phyloP scores from a whole-genome alignment of 2,888 invertebrate species.

The Nephrotoma appendiculata region DNA sequence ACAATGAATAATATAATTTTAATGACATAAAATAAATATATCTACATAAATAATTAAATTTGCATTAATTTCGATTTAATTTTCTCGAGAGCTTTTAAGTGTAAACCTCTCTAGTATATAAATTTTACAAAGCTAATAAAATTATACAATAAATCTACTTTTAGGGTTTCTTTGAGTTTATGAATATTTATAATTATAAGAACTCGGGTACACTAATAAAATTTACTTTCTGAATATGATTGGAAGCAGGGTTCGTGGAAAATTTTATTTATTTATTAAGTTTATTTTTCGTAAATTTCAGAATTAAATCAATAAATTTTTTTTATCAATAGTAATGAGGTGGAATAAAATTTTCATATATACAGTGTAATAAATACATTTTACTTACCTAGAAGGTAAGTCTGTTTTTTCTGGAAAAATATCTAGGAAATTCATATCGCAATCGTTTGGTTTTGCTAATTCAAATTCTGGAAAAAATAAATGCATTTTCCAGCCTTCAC shows the following conservation, averaged over 20 bases:
- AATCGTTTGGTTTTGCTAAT: constrained; percentile 60
- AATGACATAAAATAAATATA: neutral
- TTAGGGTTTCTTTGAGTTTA: neutral
- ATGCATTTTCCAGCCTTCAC: constrained; percentile 50
- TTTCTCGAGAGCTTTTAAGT: neutral
- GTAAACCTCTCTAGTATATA: neutral
- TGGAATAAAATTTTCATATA: too few species aligned
- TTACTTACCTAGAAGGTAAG: constrained; percentile 36
- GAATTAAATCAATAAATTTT: too few species aligned
- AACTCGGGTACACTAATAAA: neutral
- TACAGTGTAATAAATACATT: neutral
- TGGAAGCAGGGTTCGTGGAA: too few species aligned
- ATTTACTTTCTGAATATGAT: too few species aligned
- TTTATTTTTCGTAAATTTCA: too few species aligned
- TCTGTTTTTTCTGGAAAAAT: constrained; percentile 51
- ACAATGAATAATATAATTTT: too few species aligned
- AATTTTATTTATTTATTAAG: too few species aligned
- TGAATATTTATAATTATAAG: neutral
- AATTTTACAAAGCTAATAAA: neutral
- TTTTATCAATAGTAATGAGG: too few species aligned
- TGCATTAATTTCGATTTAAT: neutral
- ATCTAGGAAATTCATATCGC: constrained; percentile 60
- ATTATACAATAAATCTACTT: neutral
- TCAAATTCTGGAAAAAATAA: constrained; percentile 49
- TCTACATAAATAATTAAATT: neutral